Evolutionary conservation across 1,140 invertebrate genomes (phyloP).

Genomic region (Lethrus apterus): DNA sequence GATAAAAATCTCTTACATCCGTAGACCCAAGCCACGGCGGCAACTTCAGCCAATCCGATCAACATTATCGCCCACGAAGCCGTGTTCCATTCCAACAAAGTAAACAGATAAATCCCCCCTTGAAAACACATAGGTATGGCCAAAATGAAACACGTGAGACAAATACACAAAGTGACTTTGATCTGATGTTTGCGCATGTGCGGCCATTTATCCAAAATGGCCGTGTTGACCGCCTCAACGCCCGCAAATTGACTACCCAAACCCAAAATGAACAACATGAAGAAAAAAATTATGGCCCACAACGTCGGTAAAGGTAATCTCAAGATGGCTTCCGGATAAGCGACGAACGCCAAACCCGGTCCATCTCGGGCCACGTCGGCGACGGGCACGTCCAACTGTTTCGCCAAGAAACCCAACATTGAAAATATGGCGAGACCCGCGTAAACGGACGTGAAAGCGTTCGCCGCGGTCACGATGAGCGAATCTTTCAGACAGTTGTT

Average conservation of each 20-base stretch:
- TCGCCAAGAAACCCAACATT: constrained; percentile 69
- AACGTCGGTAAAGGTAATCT: constrained; percentile 67
- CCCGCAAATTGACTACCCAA: constrained; percentile 73
- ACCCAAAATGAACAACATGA: constrained; percentile 75
- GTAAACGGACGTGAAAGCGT: constrained; percentile 66
- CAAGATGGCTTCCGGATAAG: constrained; percentile 74
- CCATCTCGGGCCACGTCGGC: constrained; percentile 55
- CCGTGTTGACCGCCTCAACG: constrained; percentile 71
- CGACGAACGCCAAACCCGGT: constrained; percentile 73
- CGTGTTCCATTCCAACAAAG: constrained; percentile 73
- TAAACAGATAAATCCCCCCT: constrained; percentile 68
- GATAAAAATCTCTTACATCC: constrained; percentile 52
- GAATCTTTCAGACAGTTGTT: constrained; percentile 69
- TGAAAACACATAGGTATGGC: constrained; percentile 62
- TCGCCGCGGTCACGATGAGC: constrained; percentile 58
- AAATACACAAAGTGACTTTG: constrained; percentile 54
- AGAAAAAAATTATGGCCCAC: constrained; percentile 79
- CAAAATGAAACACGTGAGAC: constrained; percentile 53
- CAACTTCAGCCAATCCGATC: constrained; percentile 64
- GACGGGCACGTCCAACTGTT: constrained; percentile 56
- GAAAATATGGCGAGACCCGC: constrained; percentile 74
- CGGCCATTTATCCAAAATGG: constrained; percentile 65
- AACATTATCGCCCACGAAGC: constrained; percentile 76
- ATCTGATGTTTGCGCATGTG: constrained; percentile 52
- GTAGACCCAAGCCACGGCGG: constrained; percentile 64